A percentile compares a stretch with the other conserved stretches of the same genome.
These are phyloP conservation scores for Protobothrops mucrosquamatus DNA, from an alignment of 2,113 vertebrate species.

Conservation along the genomic window DNA sequence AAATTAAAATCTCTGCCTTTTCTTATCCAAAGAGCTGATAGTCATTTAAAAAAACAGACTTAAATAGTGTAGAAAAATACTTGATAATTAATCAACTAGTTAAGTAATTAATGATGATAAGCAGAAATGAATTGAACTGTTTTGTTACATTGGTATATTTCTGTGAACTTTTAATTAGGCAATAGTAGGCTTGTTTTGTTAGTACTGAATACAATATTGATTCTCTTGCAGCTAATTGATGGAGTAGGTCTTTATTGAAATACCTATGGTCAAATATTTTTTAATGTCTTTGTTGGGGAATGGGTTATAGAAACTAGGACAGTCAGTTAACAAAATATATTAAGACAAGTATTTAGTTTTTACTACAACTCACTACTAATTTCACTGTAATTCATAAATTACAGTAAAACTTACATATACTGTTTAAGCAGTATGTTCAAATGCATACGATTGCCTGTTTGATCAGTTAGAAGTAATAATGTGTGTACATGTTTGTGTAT, in stretches of 20 bases:
- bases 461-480: neutral
- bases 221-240: conserved; percentile 40
- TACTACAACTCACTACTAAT: neutral
- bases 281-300: conserved; percentile 25
- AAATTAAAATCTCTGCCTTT: neutral
- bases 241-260: conserved; percentile 27
- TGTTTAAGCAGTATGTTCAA: neutral
- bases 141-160: neutral
- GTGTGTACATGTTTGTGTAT: neutral
- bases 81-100: neutral
- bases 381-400: neutral
- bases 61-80: neutral
- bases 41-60: neutral
- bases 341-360: neutral
- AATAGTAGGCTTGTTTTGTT: neutral
- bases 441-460: neutral
- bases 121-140: neutral
- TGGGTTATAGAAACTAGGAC: neutral
- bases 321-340: neutral
- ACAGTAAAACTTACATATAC: neutral
- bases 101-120: neutral
- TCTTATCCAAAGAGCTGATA: neutral
- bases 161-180: conserved; percentile 8
- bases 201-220: conserved; percentile 43
- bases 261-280: conserved; percentile 15